Conservation (phyloP, 30 jellyfish, hydroid and myxozoan species). For the Hydractinia echinata region DNA sequence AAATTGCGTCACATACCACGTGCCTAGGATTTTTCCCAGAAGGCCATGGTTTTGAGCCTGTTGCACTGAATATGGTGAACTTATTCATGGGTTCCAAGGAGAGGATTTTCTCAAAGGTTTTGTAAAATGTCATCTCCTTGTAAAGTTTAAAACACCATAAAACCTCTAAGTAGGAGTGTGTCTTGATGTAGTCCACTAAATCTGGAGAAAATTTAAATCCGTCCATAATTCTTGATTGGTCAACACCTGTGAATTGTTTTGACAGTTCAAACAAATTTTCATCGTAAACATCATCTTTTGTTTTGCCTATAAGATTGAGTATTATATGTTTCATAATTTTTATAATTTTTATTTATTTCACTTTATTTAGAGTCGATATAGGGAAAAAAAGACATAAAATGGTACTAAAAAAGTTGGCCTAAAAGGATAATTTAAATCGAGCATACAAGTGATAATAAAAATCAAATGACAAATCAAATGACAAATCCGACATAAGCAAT, state of each 20-base stretch:
- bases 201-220: slow-evolving; percentile 26
- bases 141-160: slow-evolving; percentile 32
- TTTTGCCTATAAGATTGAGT: neutral
- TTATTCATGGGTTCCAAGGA: slow-evolving; percentile 22
- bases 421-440: no score
- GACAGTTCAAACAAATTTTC: slow-evolving; percentile 12
- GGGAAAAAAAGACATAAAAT: no score
- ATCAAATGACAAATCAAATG: no score
- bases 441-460: no score
- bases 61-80: slow-evolving; percentile 35
- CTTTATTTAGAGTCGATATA: no score
- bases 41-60: slow-evolving; percentile 39
- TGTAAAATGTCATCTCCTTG: slow-evolving; percentile 24
- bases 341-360: no score
- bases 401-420: no score
- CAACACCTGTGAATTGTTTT: slow-evolving; percentile 3
- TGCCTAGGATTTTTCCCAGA: slow-evolving; percentile 31
- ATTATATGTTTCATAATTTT: no score
- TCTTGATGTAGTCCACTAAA: slow-evolving; percentile 4
- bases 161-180: slow-evolving; percentile 34
- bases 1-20: slow-evolving; percentile 29
- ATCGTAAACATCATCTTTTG: slow-evolving; percentile 16
- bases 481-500: no score
- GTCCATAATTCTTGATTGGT: neutral
- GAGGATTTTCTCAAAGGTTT: slow-evolving; percentile 24